Evolutionary conservation across 2,888 invertebrate species (phyloP).

Genomic region (Heliconius hortense): DNA sequence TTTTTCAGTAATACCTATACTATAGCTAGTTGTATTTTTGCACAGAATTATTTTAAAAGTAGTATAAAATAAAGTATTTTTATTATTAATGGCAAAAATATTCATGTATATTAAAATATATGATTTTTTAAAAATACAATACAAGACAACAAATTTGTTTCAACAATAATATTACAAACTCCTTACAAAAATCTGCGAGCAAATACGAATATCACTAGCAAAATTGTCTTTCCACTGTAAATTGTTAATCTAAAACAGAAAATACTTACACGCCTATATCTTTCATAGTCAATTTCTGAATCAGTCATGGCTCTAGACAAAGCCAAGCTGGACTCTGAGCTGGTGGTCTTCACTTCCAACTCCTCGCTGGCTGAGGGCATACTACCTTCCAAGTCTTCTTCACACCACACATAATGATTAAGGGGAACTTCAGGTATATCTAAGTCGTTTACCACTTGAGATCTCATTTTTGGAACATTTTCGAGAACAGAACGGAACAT

Average conservation of each 20-base stretch:
- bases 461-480: constrained; percentile 65
- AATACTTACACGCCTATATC: constrained; percentile 59
- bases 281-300: constrained; percentile 70
- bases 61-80: too few species aligned
- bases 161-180: neutral
- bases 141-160: too few species aligned
- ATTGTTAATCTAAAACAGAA: neutral
- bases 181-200: neutral
- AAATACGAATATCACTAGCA: neutral
- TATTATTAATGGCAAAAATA: too few species aligned
- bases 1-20: too few species aligned
- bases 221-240: neutral
- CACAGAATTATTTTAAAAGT: too few species aligned
- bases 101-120: too few species aligned
- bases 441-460: constrained; percentile 63
- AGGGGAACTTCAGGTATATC: constrained; percentile 64
- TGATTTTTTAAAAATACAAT: too few species aligned
- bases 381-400: constrained; percentile 55
- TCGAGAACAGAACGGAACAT: constrained; percentile 63
- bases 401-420: constrained; percentile 59
- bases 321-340: constrained; percentile 64
- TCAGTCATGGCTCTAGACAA: constrained; percentile 73
- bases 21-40: too few species aligned
- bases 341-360: constrained; percentile 50
- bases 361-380: constrained; percentile 52